Evolutionary conservation across 1,140 invertebrate species (phyloP), one percentile per base, ranked within the genome.

Genomic region (Ruditapes philippinarum): DNA sequence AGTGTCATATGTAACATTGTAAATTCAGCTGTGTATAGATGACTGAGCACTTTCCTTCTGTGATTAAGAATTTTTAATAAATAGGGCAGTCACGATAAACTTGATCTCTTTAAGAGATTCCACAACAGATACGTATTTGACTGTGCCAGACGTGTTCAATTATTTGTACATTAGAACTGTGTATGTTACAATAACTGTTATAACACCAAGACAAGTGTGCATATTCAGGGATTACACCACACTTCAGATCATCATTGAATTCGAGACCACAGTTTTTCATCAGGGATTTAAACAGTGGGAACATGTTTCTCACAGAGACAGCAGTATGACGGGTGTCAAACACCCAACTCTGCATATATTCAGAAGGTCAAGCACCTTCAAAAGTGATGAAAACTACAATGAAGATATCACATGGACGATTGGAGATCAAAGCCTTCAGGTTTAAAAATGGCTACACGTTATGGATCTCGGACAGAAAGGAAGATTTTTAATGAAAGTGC

Each of bases 111-210:
- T 12, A 38, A 81, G 54, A 65, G 36, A 65, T 62, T 60, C 31
- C 42, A n/a, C 36, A 62, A 7, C 54, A 40, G 28, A n/a, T 17
- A 31, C 0, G n/a, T 7, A 14, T 22, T 14, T n/a, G 49, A 70
- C 82, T 84, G 62, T 62, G n/a, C 40, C 45, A 60, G 28, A 49
- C 38, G 40, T 87, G 85, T 88, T 88, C 74, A 33, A n/a, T 79
- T 42, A 65, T 88, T 80, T 88, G 60, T 80, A 76, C 85, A 88
- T 88, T 88, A 40, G 45, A 88, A 88, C 85, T 88, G 85, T 80
- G 17, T 28, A 45, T 2, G 7, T 49, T 51, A 33, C 60, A 54
- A 73, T 73, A 12, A 14, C 76, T 76, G 78, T 86, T 38, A n/a
- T 11, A 33, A 51, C 40, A 42, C 12, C 31, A 11, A 31, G 19